Evolutionary conservation across 2,113 vertebrate genomes (phyloP).

Genomic region (Cryptoleucopteryx plumbea): DNA sequence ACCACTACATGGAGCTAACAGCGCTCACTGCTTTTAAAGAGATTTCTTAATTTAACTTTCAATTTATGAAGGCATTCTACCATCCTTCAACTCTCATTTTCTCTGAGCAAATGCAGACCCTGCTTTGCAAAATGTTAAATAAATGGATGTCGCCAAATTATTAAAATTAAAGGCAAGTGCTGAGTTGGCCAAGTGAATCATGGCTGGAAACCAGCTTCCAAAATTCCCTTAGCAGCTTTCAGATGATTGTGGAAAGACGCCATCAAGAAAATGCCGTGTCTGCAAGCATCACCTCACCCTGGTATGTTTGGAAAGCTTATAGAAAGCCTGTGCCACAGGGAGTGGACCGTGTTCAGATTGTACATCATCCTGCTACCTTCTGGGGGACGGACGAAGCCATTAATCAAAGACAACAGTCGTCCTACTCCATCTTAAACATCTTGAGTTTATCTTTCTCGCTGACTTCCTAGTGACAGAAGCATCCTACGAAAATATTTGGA

Average conservation of each 20-base stretch:
- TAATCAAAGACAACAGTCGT: fast-evolving
- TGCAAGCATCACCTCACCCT: constrained; percentile 19
- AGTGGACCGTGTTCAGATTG: neutral
- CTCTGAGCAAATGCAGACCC: constrained; percentile 4
- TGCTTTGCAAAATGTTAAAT: neutral
- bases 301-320: neutral
- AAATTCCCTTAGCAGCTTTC: constrained; percentile 10
- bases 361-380: neutral
- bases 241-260: neutral
- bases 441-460: neutral
- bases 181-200: neutral
- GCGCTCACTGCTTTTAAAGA: neutral
- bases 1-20: neutral
- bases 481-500: neutral
- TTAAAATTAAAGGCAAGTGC: constrained; percentile 35
- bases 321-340: neutral
- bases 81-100: constrained; percentile 40
- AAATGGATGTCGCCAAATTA: constrained; percentile 40
- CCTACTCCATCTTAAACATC: neutral
- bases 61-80: constrained; percentile 33
- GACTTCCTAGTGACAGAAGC: neutral
- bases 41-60: neutral
- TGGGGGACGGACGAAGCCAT: neutral
- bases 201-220: constrained; percentile 37
- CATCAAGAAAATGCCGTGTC: neutral